Percentiles rank a stretch among this genome's conserved stretches.
Evolutionary conservation across 2,797 vertebrate genomes (phyloP).

Genomic region (Podarcis siculus): DNA sequence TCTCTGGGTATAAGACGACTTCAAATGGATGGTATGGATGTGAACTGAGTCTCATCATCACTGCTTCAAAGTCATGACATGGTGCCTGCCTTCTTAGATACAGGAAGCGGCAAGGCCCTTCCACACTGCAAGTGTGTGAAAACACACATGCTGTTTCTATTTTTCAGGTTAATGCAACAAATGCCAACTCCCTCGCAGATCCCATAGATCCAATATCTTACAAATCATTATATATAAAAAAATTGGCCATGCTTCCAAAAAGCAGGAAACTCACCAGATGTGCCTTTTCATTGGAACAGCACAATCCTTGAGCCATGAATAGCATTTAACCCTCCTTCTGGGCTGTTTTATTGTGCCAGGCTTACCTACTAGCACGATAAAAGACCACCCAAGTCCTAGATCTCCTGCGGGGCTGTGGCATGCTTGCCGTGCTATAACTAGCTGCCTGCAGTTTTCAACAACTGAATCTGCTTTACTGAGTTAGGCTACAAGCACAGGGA

Average conservation of each 20-base stretch:
- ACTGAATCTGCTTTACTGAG: background rate
- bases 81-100: no score
- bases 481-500: background rate
- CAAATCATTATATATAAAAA: background rate
- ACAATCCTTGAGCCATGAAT: background rate
- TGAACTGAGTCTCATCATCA: background rate
- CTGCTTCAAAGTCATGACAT: no score
- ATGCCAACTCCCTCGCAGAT: background rate
- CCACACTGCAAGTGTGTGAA: no score
- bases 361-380: background rate
- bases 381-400: background rate
- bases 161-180: slow-evolving; percentile 36
- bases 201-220: rapidly evolving
- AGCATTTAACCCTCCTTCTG: background rate
- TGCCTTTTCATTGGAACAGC: background rate
- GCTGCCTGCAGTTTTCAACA: background rate
- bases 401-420: background rate
- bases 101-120: background rate
- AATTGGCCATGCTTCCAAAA: background rate
- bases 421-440: background rate
- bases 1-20: no score
- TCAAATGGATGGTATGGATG: no score
- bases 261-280: slow-evolving; percentile 5
- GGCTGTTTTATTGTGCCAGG: background rate
- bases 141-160: background rate